Base-by-base conservation (phyloP, 2,113 vertebrate genomes). In the Burhinus bistriatus region DNA sequence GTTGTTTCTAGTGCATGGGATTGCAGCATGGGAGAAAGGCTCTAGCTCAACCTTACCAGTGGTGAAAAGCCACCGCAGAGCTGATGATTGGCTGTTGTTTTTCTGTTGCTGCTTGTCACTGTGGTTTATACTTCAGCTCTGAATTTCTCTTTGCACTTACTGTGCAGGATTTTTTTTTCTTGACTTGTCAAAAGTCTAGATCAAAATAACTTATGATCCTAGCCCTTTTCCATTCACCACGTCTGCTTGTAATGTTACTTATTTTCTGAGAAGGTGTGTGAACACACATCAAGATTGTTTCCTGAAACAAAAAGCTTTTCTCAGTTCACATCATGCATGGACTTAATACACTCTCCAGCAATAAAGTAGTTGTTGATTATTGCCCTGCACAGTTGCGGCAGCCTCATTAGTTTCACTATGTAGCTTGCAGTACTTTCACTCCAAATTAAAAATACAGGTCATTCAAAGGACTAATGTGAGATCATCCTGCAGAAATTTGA, bases 371-470 rank as follows among this genome's bases (percentile, higher is more conserved):
- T 95, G 90, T 94, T 97, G 95, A 96, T 98, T 97, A 97, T 95
- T 98, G 94, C 90, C 91, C 92, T 95, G 87, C 88, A 95, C 78
- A 97, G 75, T 97, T 96, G 94, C 52, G n/a, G 80, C 72, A 95
- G 73, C 73, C 94, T 98, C 97, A 97, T 98, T 98, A 98, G 90
- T 97, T 98, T 98, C 96, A 93, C 90, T 96, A 45, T 38, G 84
- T 96, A 95, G 87, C 76, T 98, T 97, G 82, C 89, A 95, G 94
- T 94, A 93, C 89, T 97, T 98, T 97, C 94, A 96, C 97, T 96
- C 87, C 93, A 97, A 98, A 98, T 98, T 98, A 96, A 98, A 98
- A 98, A 96, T 95, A 87, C 93, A 96, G 97, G 97, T 98, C 95
- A 97, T 97, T 98, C 92, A 97, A 97, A 97, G 95, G 96, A 98